Conservation (phyloP, 2,888 invertebrate species). For the Lamproptera curius region DNA sequence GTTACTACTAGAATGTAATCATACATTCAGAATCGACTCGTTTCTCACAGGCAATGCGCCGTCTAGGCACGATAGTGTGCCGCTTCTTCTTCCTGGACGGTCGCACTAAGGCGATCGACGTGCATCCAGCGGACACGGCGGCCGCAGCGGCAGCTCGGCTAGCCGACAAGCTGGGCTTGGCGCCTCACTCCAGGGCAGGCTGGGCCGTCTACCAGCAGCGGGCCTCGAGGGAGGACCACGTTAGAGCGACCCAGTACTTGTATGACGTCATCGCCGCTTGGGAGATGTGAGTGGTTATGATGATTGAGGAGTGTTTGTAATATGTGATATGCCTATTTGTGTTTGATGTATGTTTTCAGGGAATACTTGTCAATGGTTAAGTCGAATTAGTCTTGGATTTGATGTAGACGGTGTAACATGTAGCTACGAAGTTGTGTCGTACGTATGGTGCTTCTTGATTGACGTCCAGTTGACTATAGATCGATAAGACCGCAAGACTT, state of each 20-base stretch:
- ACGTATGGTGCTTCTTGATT: not conserved
- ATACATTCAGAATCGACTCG: too few relatives aligned
- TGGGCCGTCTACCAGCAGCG: slow-evolving; percentile 97
- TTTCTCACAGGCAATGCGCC: slow-evolving; percentile 90
- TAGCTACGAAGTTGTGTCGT: not conserved
- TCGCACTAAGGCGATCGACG: slow-evolving; percentile 95
- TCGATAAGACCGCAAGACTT: too few relatives aligned
- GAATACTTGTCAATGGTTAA: slow-evolving; percentile 46
- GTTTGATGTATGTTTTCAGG: too few relatives aligned
- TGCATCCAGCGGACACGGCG: slow-evolving; percentile 96
- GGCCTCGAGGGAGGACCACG: slow-evolving; percentile 92
- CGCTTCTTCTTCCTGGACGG: slow-evolving; percentile 97
- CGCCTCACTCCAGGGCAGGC: slow-evolving; percentile 85
- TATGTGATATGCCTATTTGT: too few relatives aligned
- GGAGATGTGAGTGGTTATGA: slow-evolving; percentile 90
- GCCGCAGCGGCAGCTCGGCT: slow-evolving; percentile 92
- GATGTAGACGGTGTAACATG: slow-evolving; percentile 84
- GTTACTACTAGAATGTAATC: too few relatives aligned
- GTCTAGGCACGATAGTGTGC: slow-evolving; percentile 94
- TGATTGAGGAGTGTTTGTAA: too few relatives aligned
- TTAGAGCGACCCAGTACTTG: slow-evolving; percentile 92
- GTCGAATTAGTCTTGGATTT: slow-evolving; percentile 96
- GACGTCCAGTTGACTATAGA: not conserved
- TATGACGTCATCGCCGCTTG: slow-evolving; percentile 97
- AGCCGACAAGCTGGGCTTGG: slow-evolving; percentile 91